Evolutionary conservation across 2,113 vertebrate species (phyloP).

Genomic region (Astur gentilis): DNA sequence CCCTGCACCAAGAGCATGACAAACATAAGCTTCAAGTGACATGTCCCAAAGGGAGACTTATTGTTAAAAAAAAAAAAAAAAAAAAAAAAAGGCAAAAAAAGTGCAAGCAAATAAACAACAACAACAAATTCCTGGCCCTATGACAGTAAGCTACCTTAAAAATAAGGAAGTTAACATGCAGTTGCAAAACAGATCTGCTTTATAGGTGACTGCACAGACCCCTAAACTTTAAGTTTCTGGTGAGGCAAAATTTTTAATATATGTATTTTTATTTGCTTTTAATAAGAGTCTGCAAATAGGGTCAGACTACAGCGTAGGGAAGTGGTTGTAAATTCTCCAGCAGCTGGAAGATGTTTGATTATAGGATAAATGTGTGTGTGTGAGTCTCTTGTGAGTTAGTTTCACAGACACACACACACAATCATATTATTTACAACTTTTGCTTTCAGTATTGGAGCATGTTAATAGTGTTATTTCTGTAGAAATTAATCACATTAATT

Average conservation of each 20-base stretch:
- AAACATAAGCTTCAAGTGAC: slow-evolving; percentile 69
- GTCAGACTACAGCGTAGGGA: background rate
- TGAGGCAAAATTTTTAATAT: background rate
- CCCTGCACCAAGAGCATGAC: slow-evolving; percentile 74
- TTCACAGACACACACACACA: background rate
- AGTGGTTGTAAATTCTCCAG: background rate
- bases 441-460: background rate
- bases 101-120: background rate
- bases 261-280: background rate
- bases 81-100: background rate
- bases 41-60: slow-evolving; percentile 65
- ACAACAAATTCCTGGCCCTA: background rate
- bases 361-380: background rate
- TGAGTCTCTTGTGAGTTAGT: background rate
- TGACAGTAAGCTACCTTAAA: background rate
- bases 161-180: background rate
- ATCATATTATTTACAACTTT: background rate
- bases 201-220: background rate
- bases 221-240: background rate
- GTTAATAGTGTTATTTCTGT: background rate
- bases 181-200: background rate
- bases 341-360: background rate
- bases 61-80: background rate
- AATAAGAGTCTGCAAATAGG: background rate
- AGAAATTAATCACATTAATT: background rate